A percentile compares a stretch with the other conserved stretches of the same genome.
These are phyloP conservation scores for Apamea crenata DNA, from an alignment of 2,888 invertebrate genomes.

Conservation along the genomic window DNA sequence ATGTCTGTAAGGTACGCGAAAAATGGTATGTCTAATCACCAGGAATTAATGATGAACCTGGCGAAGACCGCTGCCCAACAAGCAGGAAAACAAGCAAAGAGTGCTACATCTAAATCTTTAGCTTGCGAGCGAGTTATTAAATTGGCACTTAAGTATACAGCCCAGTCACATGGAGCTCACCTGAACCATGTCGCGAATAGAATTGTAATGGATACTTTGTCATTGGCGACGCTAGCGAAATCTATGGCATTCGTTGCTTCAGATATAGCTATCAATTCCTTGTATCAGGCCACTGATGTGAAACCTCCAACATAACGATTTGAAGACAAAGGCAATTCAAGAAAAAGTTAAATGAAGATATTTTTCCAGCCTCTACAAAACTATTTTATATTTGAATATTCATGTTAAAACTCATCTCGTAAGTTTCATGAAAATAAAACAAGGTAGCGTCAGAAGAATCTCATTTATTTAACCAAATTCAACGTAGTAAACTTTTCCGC, in stretches of 20 bases:
- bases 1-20: slow-evolving; percentile 87
- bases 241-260: slow-evolving; percentile 88
- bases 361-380: not conserved
- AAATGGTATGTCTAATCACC: slow-evolving; percentile 87
- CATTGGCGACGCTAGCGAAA: slow-evolving; percentile 85
- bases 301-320: slow-evolving; percentile 80
- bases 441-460: not conserved
- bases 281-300: slow-evolving; percentile 87
- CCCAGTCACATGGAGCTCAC: slow-evolving; percentile 85
- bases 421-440: slow-evolving; percentile 36
- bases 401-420: not conserved
- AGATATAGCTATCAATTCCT: slow-evolving; percentile 87
- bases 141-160: slow-evolving; percentile 85
- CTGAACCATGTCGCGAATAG: slow-evolving; percentile 87
- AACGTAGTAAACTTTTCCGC: not conserved
- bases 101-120: slow-evolving; percentile 85
- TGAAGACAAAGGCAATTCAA: not conserved
- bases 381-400: not conserved
- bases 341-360: not conserved
- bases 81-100: slow-evolving; percentile 88
- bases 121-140: slow-evolving; percentile 86
- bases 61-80: slow-evolving; percentile 88
- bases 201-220: slow-evolving; percentile 86
- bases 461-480: slow-evolving; percentile 26
- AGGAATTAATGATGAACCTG: slow-evolving; percentile 88